Conservation (phyloP, 2,797 vertebrate species). For the Gambusia yucatana region DNA sequence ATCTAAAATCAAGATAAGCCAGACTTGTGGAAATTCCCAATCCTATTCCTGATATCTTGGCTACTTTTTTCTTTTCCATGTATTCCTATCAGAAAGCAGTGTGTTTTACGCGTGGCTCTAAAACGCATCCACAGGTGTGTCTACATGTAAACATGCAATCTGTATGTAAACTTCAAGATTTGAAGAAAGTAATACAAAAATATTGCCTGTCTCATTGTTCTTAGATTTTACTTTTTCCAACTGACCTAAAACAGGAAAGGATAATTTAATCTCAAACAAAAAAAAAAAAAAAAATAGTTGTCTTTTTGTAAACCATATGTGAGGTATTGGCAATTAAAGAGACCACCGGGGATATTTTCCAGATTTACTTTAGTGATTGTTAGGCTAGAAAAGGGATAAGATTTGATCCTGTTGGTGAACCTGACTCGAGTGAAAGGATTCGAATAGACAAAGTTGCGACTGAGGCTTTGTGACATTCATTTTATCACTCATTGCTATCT, state of each 20-base stretch:
- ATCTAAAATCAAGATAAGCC: not conserved
- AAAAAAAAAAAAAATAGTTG: not conserved
- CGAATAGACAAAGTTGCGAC: constrained; percentile 66
- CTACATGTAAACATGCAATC: not conserved
- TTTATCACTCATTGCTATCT: constrained; percentile 73
- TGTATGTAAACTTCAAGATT: not conserved
- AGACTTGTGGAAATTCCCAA: not conserved
- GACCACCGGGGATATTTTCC: constrained; percentile 40
- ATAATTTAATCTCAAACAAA: not conserved
- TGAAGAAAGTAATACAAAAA: not conserved
- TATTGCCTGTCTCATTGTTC: not conserved
- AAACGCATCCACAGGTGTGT: not conserved
- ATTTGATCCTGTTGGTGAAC: constrained; percentile 50
- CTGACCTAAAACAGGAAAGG: not conserved
- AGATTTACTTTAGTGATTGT: constrained; percentile 43
- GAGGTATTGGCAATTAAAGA: constrained; percentile 41
- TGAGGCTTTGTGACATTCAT: constrained; percentile 69
- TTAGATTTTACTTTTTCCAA: not conserved
- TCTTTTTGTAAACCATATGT: not conserved
- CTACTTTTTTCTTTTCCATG: not conserved
- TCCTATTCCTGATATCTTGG: not conserved
- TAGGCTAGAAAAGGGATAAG: constrained; percentile 48
- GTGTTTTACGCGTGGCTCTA: not conserved
- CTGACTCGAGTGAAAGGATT: constrained; percentile 51
- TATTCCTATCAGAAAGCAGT: not conserved